Evolutionary conservation across 2,113 vertebrate species (phyloP), one percentile per base, ranked within the genome.

Genomic region (Pseudorasbora parva): DNA sequence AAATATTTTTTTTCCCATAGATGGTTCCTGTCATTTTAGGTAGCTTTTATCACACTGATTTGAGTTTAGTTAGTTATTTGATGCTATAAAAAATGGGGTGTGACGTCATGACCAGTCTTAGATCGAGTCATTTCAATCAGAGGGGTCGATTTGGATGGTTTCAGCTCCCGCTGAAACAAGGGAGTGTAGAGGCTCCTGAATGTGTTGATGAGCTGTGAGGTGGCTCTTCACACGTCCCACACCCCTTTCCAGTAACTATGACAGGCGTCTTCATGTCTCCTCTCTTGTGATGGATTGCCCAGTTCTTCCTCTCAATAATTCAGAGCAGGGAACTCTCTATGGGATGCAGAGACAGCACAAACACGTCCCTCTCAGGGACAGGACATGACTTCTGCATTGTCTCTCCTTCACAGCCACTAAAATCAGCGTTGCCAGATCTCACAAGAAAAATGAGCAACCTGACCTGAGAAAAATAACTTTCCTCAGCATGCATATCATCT

Each of bases 251-350:
- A 54, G 47, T 6, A 43, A 21, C 75, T 56, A 74, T 85, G 85
- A 76, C 80, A 56, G 80, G 23, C 51, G 11, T 60, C 82, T 76
- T 41, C 17, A 19, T 49, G 85, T 76, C 21, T 87, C 66, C 57
- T 74, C 85, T 49, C 45, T 54, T 19, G 45, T 62, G 82, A 88
- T 83, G 64, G 86, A 87, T 86, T 68, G n/a, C 66, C n/a, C 73
- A 83, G 57, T 51, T 71, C 78, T 41, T 68, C 78, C 64, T 73
- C 77, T 85, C 86, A 85, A 76, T 86, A 85, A 85, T 84, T 86
- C 78, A 89, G 56, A 23, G 62, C 66, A 69, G 51, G 21, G 77
- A 79, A 82, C 68, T 81, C 82, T 45, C 37, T 47, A 12, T 5
- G 19, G 72, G 75, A 74, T 37, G 19, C 56, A 59, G 33, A 30